Evolutionary conservation across 2,797 vertebrate species (phyloP), one percentile per base, ranked within the genome.

Genomic region (Xenentodon cancila): DNA sequence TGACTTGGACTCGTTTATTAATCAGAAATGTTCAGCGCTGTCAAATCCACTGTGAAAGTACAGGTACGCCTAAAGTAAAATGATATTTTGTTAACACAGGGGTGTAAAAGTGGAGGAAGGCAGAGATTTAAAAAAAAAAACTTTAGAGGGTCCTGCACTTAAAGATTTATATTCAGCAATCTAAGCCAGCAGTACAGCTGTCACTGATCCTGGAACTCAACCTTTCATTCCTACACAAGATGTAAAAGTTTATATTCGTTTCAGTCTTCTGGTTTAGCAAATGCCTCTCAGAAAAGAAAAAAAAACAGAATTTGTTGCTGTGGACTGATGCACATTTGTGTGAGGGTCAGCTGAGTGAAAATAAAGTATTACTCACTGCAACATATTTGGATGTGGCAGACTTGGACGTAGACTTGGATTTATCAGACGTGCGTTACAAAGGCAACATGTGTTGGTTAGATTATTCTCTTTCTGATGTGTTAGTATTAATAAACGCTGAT

Each of bases 151-250:
- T 53, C 50, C 27, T 18, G 43, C 27, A 37, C 50, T 42, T 64
- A 13, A 47, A 40, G 22, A n/a, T 46, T 53, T 59, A 25, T 27
- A 32, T 13, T 40, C 27, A 46, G 22, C 34, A 59, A 63, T 37
- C 17, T 50, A 60, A 53, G 27, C 22, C 0, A 47, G 47, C n/a
- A 48, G 37, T 11, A 1, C 21, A 15, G 16, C 0, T 64, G 34
- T 53, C 53, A 55, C 15, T 42, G 1, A 0, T 1, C 13, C 45
- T 0, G 22, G 45, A 20, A 18, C 53, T 47, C 21, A 13, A 13
- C 7, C 19, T 0, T 56, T 51, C 9, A 47, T 52, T 50, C n/a
- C 34, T 47, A 2, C 17, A 52, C 21, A 57, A 49, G 18, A 71
- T 17, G 37, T 27, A 13, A 20, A 44, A 18, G 9, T 25, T 32